Conservation (phyloP, 2,797 vertebrate species). For the Petrocephalus schoutedeni region DNA sequence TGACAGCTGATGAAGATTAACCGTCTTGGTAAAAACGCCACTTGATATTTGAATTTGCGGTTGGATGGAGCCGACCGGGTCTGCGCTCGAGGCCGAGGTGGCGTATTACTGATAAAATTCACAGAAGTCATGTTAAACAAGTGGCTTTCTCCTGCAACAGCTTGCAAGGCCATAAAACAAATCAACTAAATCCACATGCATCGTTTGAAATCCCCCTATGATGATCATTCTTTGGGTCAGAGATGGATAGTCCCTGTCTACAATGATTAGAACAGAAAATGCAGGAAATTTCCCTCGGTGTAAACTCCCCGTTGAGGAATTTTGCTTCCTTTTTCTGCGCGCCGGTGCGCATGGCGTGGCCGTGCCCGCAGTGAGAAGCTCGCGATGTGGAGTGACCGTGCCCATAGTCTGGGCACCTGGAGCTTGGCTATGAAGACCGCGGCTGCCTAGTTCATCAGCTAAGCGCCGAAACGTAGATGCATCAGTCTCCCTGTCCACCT, state of each 20-base stretch:
- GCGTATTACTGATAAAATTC: background rate
- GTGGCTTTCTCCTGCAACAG: background rate
- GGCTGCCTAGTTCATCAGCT: background rate
- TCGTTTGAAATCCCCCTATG: background rate
- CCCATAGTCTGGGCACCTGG: background rate
- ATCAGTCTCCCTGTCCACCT: background rate
- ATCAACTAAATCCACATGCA: background rate
- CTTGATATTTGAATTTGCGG: background rate
- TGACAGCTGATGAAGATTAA: conserved; percentile 10
- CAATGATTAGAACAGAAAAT: background rate
- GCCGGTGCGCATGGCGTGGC: background rate
- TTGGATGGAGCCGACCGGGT: background rate
- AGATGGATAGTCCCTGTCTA: background rate
- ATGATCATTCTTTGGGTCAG: background rate
- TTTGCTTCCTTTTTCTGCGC: background rate
- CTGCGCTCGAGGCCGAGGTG: background rate
- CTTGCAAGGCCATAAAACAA: background rate
- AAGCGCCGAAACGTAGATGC: background rate
- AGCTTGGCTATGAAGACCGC: background rate
- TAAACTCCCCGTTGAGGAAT: background rate
- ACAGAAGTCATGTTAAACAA: background rate
- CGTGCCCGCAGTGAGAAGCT: background rate
- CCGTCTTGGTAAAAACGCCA: background rate
- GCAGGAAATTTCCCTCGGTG: background rate
- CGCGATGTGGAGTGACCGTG: background rate